Base-by-base conservation (phyloP, 2,888 invertebrate species). In the Orthosia gothica region DNA sequence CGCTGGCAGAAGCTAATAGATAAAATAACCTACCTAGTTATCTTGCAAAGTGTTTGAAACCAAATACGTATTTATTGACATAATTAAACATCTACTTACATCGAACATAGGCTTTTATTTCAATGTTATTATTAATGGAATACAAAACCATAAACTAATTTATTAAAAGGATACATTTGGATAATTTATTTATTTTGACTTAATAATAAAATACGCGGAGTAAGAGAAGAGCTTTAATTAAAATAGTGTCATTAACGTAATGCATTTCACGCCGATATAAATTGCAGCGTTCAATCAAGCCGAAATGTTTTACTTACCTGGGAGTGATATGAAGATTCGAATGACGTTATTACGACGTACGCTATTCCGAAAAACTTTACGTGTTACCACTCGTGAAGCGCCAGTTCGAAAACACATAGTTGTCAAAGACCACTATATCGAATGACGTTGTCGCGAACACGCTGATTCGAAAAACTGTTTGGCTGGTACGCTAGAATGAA, bases 201-300 rank as follows among this genome's bases (percentile, higher is more conserved):
- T 59, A 70, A 66, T 59, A 70, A 66, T 69, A 57, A 55, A 82
- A 74, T 65, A 68, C 32, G 45, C 20, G 12, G 47, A 45, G 9
- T 54, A 26, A 45, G 26, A 18, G 18, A 57, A 65, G 12, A 50
- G 57, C 50, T 47, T 61, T 62, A 69, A 72, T 74, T 26, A 63
- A 70, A 75, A 59, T 76, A 74, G 76, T 70, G 20, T 67, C 66
- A 79, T 86, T 80, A 78, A 40, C 26, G 55, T 82, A 85, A 84
- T 84, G 77, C 54, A 74, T 71, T 70, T 58, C 55, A 45, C 23
- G 52, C 40, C 32, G 67, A 49, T 64, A 62, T 57, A 58, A 61
- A 73, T 74, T 66, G 61, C 45, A 62, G 12, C 49, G 70, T 63
- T 77, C 76, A 82, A 77, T 84, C 68, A 87, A 49, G n/a, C 59